A percentile compares a stretch with the other conserved stretches of the same genome.
These are phyloP conservation scores for Osmerus mordax DNA, from an alignment of 2,113 vertebrate genomes.

Conservation along the genomic window DNA sequence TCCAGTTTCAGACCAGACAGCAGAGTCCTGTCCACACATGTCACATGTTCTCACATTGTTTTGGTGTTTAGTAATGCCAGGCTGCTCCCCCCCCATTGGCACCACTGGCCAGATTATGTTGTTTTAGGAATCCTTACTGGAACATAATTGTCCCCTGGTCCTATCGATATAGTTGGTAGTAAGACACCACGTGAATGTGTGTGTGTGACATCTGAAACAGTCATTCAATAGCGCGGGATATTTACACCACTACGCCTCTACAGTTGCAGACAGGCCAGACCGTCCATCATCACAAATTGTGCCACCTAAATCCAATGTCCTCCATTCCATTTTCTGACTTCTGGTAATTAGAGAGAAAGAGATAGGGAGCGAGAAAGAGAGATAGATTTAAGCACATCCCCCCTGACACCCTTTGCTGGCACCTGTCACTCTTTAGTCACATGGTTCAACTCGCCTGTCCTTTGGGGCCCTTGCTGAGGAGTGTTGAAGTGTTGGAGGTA, in stretches of 20 bases:
- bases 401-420: slow-evolving; percentile 50
- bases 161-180: background rate
- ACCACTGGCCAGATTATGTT: background rate
- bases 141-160: background rate
- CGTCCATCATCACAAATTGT: background rate
- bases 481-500: slow-evolving; percentile 17
- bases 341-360: background rate
- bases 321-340: slow-evolving; percentile 17
- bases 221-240: slow-evolving; percentile 46
- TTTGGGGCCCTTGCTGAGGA: slow-evolving; percentile 44
- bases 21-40: slow-evolving; percentile 28
- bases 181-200: slow-evolving; percentile 23
- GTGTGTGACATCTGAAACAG: slow-evolving; percentile 46
- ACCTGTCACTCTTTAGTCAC: slow-evolving; percentile 83
- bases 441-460: slow-evolving; percentile 63
- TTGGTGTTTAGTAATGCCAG: background rate
- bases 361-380: background rate
- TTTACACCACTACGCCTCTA: slow-evolving; percentile 29
- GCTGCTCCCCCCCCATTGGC: slow-evolving; percentile 1
- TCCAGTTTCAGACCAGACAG: too few relatives aligned
- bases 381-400: background rate
- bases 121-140: background rate
- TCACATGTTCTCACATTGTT: slow-evolving; percentile 26
- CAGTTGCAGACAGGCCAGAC: background rate
- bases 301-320: slow-evolving; percentile 10